A percentile compares a stretch with the other conserved stretches of the same genome.
These are phyloP conservation scores for Argynnis bischoffii DNA, from an alignment of 2,888 invertebrate genomes.

Conservation along the genomic window DNA sequence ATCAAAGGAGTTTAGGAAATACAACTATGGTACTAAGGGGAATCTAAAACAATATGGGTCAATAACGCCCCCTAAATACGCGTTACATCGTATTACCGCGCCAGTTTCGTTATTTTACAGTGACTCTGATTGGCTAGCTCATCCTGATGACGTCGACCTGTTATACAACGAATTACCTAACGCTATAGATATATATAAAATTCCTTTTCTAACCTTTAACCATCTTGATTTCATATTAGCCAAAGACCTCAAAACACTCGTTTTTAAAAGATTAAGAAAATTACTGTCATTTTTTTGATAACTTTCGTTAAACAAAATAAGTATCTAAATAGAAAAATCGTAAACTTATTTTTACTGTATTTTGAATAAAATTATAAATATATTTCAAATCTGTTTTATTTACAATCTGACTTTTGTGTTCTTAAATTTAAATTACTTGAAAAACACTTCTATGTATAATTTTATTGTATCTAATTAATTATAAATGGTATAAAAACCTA, in stretches of 20 bases:
- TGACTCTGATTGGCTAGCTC: conserved; percentile 85
- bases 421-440: too few species aligned
- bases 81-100: conserved; percentile 51
- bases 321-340: too few species aligned
- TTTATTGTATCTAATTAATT: too few species aligned
- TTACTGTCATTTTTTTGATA: conserved; percentile 35
- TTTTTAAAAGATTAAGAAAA: conserved; percentile 49
- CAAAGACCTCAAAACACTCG: conserved; percentile 57
- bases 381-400: too few species aligned
- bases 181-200: conserved; percentile 77
- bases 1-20: conserved; percentile 57
- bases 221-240: conserved; percentile 67
- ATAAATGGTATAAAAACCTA: too few species aligned
- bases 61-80: conserved; percentile 56
- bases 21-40: conserved; percentile 56
- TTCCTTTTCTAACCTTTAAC: conserved; percentile 75
- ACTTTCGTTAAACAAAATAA: too few species aligned
- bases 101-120: conserved; percentile 67
- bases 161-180: conserved; percentile 78
- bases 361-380: too few species aligned
- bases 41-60: conserved; percentile 58
- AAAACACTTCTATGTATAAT: too few species aligned
- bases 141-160: conserved; percentile 79
- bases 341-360: too few species aligned
- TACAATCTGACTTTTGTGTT: too few species aligned